Percentiles rank a stretch among this genome's conserved stretches.
Conservation (phyloP, 2,888 invertebrate genomes). For the Eustalomyia histrio region DNA sequence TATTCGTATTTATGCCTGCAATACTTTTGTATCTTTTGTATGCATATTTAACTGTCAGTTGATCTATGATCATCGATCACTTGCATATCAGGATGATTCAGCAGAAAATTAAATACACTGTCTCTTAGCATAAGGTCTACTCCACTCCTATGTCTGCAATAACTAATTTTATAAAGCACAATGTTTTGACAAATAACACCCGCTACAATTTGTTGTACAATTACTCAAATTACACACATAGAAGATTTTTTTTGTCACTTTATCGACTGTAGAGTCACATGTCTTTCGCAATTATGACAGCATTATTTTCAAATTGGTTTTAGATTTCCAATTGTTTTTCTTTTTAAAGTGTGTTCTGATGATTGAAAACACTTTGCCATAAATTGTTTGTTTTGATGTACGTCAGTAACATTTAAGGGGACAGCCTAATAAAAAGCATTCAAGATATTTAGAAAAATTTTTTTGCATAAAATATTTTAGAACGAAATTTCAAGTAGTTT, state of each 20-base stretch:
- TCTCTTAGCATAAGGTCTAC: background rate
- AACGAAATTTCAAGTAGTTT: too few species aligned
- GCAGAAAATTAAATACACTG: constrained; percentile 8
- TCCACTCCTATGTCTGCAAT: constrained; percentile 24
- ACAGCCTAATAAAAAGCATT: too few species aligned
- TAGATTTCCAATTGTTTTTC: constrained; percentile 19
- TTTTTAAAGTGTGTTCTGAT: background rate
- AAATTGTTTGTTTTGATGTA: constrained; percentile 34
- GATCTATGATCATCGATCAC: constrained; percentile 58
- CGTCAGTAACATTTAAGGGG: background rate
- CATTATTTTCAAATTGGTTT: constrained; percentile 38
- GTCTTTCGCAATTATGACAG: constrained; percentile 23
- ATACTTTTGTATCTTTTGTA: background rate
- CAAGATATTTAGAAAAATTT: too few species aligned
- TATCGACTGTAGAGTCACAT: constrained; percentile 27
- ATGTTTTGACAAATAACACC: constrained; percentile 40
- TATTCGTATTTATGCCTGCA: constrained; percentile 5
- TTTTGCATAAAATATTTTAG: too few species aligned
- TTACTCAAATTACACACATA: constrained; percentile 32
- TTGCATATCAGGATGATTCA: constrained; percentile 52
- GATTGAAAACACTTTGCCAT: constrained; percentile 52
- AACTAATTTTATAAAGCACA: background rate
- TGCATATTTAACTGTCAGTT: constrained; percentile 40
- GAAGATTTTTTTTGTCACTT: constrained; percentile 39
- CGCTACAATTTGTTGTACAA: constrained; percentile 12